Conservation (phyloP, 2,113 vertebrate genomes). For the Phalacrocorax carbo region DNA sequence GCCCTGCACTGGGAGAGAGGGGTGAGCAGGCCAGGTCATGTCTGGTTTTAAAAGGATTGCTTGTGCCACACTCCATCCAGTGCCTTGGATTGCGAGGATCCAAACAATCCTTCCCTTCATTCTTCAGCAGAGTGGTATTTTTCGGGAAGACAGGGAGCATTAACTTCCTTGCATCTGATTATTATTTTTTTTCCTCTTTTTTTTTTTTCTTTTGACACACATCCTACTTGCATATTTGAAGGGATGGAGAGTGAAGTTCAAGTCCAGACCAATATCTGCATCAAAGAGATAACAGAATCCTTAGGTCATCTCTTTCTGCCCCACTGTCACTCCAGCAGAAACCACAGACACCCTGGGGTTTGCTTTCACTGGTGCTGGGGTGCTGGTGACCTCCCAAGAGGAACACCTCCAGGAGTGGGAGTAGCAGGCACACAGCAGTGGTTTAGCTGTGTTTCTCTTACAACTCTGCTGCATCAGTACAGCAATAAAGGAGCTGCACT, state of each 20-base stretch:
- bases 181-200: not conserved
- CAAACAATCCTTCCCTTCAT: conserved; percentile 43
- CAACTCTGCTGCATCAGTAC: not conserved
- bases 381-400: not conserved
- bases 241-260: not conserved
- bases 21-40: not conserved
- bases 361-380: fast-evolving
- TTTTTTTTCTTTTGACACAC: not conserved
- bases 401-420: fast-evolving
- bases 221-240: not conserved
- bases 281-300: not conserved
- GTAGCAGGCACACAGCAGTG: not conserved
- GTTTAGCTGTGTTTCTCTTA: not conserved
- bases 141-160: not conserved
- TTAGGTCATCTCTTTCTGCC: not conserved
- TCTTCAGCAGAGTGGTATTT: not conserved
- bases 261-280: not conserved
- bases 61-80: not conserved
- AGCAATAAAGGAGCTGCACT: not conserved
- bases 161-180: not conserved
- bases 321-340: not conserved
- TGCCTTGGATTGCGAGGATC: not conserved
- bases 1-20: not conserved
- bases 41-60: not conserved
- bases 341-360: not conserved